These are phyloP conservation scores for Octonoba sinensis DNA, from an alignment of 2,888 invertebrate species.

Conservation along the genomic window DNA sequence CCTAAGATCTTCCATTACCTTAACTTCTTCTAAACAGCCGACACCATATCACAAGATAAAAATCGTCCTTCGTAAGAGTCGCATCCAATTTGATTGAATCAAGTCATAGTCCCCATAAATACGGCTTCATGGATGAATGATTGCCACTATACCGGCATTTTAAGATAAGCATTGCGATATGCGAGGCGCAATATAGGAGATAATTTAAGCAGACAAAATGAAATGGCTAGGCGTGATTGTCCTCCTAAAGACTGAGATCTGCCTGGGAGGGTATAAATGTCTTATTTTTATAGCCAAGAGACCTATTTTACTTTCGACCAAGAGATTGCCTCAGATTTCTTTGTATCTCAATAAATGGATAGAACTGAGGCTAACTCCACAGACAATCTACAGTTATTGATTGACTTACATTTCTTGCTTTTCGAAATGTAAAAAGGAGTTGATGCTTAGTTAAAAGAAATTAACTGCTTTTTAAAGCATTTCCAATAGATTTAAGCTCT, in stretches of 20 bases:
- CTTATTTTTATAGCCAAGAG: neutral
- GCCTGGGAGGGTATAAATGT: conserved; percentile 8
- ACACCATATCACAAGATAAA: too few relatives aligned
- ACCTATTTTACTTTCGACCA: neutral
- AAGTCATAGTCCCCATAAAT: conserved; percentile 11
- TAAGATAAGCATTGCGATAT: conserved; percentile 31
- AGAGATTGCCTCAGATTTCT: neutral
- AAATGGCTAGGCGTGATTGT: conserved; percentile 41
- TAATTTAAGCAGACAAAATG: conserved; percentile 18
- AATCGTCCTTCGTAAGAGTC: too few relatives aligned
- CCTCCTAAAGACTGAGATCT: conserved; percentile 12
- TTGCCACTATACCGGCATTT: conserved; percentile 16
- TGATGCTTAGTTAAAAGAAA: too few relatives aligned
- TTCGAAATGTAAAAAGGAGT: too few relatives aligned
- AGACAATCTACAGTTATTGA: too few relatives aligned
- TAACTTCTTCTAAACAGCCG: too few relatives aligned
- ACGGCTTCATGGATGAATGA: conserved; percentile 29
- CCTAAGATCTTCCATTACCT: too few relatives aligned
- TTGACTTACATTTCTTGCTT: too few relatives aligned
- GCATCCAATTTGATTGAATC: conserved; percentile 7
- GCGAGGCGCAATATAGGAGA: conserved; percentile 8
- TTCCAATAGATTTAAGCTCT: too few relatives aligned
- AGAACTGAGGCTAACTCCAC: too few relatives aligned
- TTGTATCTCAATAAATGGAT: neutral
- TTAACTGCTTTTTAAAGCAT: too few relatives aligned